Percentiles rank a stretch among this genome's conserved stretches.
These are phyloP conservation scores for Coregonus suidteri DNA, from an alignment of 2,797 vertebrate genomes.

Conservation along the genomic window DNA sequence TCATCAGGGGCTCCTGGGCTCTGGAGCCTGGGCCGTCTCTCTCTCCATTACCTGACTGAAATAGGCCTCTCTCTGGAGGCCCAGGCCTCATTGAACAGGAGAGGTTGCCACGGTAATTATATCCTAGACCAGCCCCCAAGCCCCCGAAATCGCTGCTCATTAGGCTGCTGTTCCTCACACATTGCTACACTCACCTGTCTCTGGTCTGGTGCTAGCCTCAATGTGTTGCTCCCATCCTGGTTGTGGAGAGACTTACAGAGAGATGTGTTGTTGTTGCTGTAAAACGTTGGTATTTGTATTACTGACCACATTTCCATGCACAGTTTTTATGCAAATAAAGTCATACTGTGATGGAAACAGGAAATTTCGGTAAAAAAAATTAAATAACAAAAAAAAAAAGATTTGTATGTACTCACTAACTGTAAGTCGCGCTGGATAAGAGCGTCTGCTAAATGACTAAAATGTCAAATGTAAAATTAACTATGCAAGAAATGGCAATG, in stretches of 20 bases:
- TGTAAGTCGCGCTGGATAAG: too few species aligned
- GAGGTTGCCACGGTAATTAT: conserved; percentile 81
- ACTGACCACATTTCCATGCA: too few species aligned
- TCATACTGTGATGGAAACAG: too few species aligned
- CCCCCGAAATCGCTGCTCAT: conserved; percentile 76
- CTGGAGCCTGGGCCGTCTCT: conserved; percentile 42
- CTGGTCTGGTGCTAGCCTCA: neutral
- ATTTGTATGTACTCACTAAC: too few species aligned
- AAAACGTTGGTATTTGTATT: neutral
- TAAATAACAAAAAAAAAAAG: too few species aligned
- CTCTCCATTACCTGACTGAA: conserved; percentile 77
- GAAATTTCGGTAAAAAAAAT: too few species aligned
- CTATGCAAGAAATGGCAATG: too few species aligned
- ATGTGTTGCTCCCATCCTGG: conserved; percentile 58
- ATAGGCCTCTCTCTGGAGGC: conserved; percentile 70
- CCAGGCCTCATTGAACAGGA: conserved; percentile 79
- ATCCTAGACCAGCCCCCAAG: conserved; percentile 72
- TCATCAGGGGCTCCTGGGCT: conserved; percentile 52
- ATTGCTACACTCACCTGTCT: conserved; percentile 53
- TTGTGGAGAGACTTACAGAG: neutral
- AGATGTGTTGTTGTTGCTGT: neutral
- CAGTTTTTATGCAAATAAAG: too few species aligned
- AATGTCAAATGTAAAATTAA: too few species aligned
- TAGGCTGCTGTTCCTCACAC: conserved; percentile 65
- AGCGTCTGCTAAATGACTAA: too few species aligned